phyloP scores from a whole-genome alignment of 2,888 invertebrate genomes.

The Stramonita haemastoma region DNA sequence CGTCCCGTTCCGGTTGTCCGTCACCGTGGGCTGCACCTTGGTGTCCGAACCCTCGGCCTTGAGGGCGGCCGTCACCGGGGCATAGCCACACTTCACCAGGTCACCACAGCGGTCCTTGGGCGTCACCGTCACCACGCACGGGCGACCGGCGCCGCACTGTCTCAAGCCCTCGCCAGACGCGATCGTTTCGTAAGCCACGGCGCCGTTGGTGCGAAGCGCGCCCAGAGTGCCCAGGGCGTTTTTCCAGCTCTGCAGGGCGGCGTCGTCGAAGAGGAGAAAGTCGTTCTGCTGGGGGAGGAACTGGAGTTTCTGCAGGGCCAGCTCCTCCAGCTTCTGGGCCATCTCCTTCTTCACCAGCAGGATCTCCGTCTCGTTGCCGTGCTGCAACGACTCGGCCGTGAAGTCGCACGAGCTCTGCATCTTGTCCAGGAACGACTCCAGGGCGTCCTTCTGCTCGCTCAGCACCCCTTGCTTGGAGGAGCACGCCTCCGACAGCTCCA shows the following conservation, averaged over 20 bases:
- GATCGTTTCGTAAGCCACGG: conserved; percentile 76
- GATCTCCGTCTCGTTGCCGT: conserved; percentile 79
- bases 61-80: conserved; percentile 70
- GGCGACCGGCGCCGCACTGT: conserved; percentile 72
- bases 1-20: conserved; percentile 75
- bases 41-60: conserved; percentile 60
- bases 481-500: conserved; percentile 73
- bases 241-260: conserved; percentile 67
- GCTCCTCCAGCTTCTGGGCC: conserved; percentile 77
- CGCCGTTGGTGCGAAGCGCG: conserved; percentile 75
- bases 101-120: conserved; percentile 76
- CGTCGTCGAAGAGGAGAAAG: conserved; percentile 73
- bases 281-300: conserved; percentile 76
- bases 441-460: conserved; percentile 73
- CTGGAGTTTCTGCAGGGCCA: conserved; percentile 56
- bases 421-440: conserved; percentile 76
- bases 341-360: conserved; percentile 79
- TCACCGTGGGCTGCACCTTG: conserved; percentile 68
- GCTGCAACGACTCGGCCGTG: conserved; percentile 78
- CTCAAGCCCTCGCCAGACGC: conserved; percentile 77
- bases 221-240: conserved; percentile 73
- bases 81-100: conserved; percentile 74
- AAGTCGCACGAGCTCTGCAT: conserved; percentile 78
- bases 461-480: conserved; percentile 74
- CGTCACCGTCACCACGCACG: conserved; percentile 76